Evolutionary conservation across 2,113 vertebrate genomes (phyloP), one percentile per base, ranked within the genome.

Genomic region (Macroglossus sobrinus): DNA sequence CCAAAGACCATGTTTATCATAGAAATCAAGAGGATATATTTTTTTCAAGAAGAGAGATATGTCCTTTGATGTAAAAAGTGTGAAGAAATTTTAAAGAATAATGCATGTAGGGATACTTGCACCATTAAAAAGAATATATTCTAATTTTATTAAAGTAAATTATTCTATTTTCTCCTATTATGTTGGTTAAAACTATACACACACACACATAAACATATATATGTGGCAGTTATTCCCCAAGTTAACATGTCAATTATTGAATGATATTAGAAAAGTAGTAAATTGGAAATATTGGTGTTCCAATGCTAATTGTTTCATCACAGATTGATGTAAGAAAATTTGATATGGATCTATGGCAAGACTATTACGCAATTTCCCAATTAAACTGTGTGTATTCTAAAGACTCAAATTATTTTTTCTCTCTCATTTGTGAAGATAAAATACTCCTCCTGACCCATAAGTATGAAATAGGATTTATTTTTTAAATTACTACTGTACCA

Each of bases 161-260:
- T 81, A 50, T 76, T 92, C 64, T 95, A 18, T 95, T 95, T 71
- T 94, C 11, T 81, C 3, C 18, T 86, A 5, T 68, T 93, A 35
- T 18, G 5, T 84, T 81, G 19, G 18, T 84, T 84, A 55, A 76
- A 82, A 69, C 11, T 57, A 10, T 19, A 24, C 9, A 22, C 19
- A 40, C 5, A 30, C 19, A 2, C 0, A 35, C 4, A 45, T 18
- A 3, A 21, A 72, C 35, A 74, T 7, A 80, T 7, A 24, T 3
- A 50, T 19, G n/a, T 63, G 26, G 13, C 6, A 50, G 3, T 80
- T 75, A 75, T 59, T 93, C 55, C 68, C 38, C 10, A 90, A 50
- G 14, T 26, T 90, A 89, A 95, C 19, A 40, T 59, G 28, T 94
- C 35, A 47, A 30, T 68, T 96, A 55, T 57, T 43, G 21, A 47